Base-by-base conservation (phyloP, 2,797 vertebrate species). In the Lemur catta region DNA sequence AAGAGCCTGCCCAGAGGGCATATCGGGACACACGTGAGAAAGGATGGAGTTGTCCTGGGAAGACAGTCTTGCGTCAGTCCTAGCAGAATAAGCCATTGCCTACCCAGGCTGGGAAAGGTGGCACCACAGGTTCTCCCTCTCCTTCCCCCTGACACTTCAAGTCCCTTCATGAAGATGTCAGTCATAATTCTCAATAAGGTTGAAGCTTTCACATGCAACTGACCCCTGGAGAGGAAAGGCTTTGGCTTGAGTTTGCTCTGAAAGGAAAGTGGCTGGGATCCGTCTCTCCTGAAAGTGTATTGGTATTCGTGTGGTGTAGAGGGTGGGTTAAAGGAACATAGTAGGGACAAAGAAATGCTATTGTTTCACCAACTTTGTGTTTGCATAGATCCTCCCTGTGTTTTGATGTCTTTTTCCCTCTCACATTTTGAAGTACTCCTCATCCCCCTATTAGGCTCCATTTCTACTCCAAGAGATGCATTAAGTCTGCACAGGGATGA, bases 121-220 rank as follows among this genome's bases (percentile, higher is more conserved):
- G 18, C 12, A 13, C 24, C 9, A 1, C 4, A 15, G 3, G 4
- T 15, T 9, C 10, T 48, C 11, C 1, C 6, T 72, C 4, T 26
- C 6, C 38, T 35, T 52, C 74, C 61, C 15, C 38, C 13, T 28
- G 13, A 17, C 3, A 35, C n/a, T 50, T 89, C 30, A 48, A 26
- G 38, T 48, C 1, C 20, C 18, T 63, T 35, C 72, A 24, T 38
- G 69, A 78, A 86, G 79, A 41, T 0, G 1, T 46, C 30, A 69
- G 74, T 46, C 79, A 26, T 55, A 38, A 33, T 1, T 17, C 35
- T 30, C 28, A 78, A 4, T 33, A 41, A 89, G 80, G 28, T 1
- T 20, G 3, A 35, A 33, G n/a, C 22, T 52, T 61, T 80, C 46
- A 46, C 57, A 35, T 24, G 43, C 59, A 41, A 24, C 24, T n/a